A percentile compares a stretch with the other conserved stretches of the same genome.
Evolutionary conservation across 1,140 invertebrate genomes (phyloP).

Genomic region (Pseudoatta argentina): DNA sequence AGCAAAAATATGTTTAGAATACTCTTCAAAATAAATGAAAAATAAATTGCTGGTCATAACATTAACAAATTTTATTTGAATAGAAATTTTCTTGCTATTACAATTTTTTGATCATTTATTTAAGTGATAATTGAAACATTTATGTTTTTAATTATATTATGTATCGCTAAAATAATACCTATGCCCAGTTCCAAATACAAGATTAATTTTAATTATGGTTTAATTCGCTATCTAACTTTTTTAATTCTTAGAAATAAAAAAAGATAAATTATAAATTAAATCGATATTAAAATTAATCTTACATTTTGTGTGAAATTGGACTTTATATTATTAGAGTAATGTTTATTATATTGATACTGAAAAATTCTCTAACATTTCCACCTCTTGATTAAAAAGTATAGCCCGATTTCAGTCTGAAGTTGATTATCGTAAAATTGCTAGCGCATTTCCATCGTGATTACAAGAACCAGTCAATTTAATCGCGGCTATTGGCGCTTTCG

Average conservation of each 20-base stretch:
- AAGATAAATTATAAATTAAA: no score
- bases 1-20: background rate
- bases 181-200: no score
- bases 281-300: background rate
- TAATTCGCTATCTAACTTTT: no score
- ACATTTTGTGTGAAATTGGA: no score
- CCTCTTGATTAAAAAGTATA: background rate
- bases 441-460: constrained; percentile 15
- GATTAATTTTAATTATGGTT: no score
- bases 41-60: background rate
- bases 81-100: background rate
- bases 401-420: background rate
- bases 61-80: background rate
- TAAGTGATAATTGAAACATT: background rate
- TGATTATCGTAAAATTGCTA: constrained; percentile 11
- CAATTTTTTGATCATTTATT: background rate
- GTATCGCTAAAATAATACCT: background rate
- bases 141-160: background rate
- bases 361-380: constrained; percentile 3
- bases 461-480: constrained; percentile 1
- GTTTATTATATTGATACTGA: background rate
- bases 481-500: constrained; percentile 3
- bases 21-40: background rate
- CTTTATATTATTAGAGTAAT: background rate
- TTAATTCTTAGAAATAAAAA: no score